Base-by-base conservation (phyloP, 1,140 invertebrate species). In the Drosophila orosa region DNA sequence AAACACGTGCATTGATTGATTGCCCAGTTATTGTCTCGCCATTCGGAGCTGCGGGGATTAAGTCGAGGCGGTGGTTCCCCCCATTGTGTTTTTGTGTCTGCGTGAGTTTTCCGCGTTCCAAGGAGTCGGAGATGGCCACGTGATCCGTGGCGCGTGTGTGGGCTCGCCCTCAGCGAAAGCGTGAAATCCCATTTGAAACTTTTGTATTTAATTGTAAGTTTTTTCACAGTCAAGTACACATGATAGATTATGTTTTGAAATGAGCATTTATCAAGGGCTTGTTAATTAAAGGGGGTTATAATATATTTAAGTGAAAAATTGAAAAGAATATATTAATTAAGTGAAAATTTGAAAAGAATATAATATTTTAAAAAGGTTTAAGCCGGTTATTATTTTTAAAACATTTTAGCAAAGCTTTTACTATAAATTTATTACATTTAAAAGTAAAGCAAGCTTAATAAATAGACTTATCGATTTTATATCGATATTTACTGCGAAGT, bases 1-100 rank as follows among this genome's bases (percentile, higher is more conserved):
- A 75, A 74, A 40, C 42, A 66, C 48, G 55, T 55, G 47, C 80
- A 90, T 80, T 87, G 84, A 87, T 87, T 87, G 84, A 87, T 87
- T 80, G 84, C 75, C 80, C 62, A 67, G 57, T 60, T 82, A 62
- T 61, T 78, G 66, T 73, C 40, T 40, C 47, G 72, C 47, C 40
- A 37, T 15, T 45, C 33, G 22, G 19, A 22, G 39, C 31, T 19
- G n/a, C 27, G 63, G 67, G 67, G 50, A 47, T 71, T 71, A 71
- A 22, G 33, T 39, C 2, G 31, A 9, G 10, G 13, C 6, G 19
- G 48, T 17, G 48, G 13, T 33, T 31, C 19, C 65, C 25, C 65
- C 37, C 68, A 22, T 48, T 48, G 65, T 40, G 42, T 2, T 17
- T n/a, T n/a, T n/a, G n/a, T 37, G 47, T 19, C 54, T 33, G 61